These are phyloP conservation scores for Caenorhabditis auriculariae DNA, from an alignment of 2,888 invertebrate genomes.

Conservation along the genomic window DNA sequence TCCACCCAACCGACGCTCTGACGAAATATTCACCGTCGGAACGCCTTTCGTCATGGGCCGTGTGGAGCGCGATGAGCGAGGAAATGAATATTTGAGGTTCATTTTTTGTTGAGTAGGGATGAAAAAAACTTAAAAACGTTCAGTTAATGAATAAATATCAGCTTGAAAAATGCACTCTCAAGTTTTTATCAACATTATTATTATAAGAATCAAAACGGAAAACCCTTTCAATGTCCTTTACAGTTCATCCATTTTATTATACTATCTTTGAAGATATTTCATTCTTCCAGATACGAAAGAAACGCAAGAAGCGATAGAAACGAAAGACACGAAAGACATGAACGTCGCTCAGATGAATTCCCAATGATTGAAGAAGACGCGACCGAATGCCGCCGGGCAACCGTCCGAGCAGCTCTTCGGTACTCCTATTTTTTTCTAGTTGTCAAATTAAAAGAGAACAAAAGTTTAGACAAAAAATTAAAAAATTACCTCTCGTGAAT, in stretches of 20 bases:
- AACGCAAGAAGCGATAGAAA: too few relatives aligned
- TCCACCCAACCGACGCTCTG: conserved; percentile 9
- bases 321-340: too few relatives aligned
- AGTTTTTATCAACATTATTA: too few relatives aligned
- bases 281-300: too few relatives aligned
- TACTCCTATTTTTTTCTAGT: not conserved
- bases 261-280: too few relatives aligned
- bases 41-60: conserved; percentile 39
- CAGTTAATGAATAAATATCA: too few relatives aligned
- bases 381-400: conserved; percentile 37
- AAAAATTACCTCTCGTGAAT: too few relatives aligned
- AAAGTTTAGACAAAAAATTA: not conserved
- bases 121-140: not conserved
- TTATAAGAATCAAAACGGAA: too few relatives aligned
- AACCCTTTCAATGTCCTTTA: too few relatives aligned
- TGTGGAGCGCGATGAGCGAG: conserved; percentile 32
- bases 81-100: conserved; percentile 35
- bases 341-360: too few relatives aligned
- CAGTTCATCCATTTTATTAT: too few relatives aligned
- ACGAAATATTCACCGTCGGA: conserved; percentile 36
- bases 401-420: conserved; percentile 17
- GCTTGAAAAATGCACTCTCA: too few relatives aligned
- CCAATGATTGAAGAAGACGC: conserved; percentile 51
- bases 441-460: not conserved
- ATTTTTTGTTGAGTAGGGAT: not conserved